Evolutionary conservation across 2,113 vertebrate genomes (phyloP).

Genomic region (Ammospiza caudacuta): DNA sequence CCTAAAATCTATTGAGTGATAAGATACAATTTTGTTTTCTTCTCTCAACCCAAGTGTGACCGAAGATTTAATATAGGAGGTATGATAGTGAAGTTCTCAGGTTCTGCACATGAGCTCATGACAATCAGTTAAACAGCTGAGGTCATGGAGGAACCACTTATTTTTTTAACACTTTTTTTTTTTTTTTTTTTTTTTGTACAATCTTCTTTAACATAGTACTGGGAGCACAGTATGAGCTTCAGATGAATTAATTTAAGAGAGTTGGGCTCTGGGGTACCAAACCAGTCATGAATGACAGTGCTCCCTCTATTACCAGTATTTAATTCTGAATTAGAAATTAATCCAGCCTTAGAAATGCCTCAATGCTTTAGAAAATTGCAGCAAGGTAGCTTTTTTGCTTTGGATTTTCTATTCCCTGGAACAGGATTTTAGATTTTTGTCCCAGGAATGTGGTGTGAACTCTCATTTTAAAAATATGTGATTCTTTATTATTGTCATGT

Average conservation of each 20-base stretch:
- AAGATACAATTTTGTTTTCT: neutral
- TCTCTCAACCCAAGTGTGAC: neutral
- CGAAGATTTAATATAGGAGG: neutral
- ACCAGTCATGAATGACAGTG: neutral
- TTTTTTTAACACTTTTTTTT: neutral
- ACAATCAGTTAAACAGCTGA: neutral
- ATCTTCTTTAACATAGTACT: neutral
- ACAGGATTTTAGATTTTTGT: neutral
- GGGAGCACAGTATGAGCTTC: neutral
- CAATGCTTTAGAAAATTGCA: neutral
- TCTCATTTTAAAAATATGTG: neutral
- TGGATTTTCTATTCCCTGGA: neutral
- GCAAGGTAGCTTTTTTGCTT: neutral
- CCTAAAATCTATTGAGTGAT: neutral
- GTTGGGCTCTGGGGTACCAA: neutral
- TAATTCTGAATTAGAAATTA: neutral
- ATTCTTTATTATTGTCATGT: neutral
- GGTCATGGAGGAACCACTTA: neutral
- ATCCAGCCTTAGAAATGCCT: neutral
- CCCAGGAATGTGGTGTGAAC: neutral
- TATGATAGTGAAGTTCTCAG: neutral
- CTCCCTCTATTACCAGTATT: neutral
- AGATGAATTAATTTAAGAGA: neutral
- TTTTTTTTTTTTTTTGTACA: fast-evolving
- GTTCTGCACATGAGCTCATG: neutral